Evolutionary conservation across 2,797 vertebrate genomes (phyloP).

Genomic region (Ctenosaura bakeri): DNA sequence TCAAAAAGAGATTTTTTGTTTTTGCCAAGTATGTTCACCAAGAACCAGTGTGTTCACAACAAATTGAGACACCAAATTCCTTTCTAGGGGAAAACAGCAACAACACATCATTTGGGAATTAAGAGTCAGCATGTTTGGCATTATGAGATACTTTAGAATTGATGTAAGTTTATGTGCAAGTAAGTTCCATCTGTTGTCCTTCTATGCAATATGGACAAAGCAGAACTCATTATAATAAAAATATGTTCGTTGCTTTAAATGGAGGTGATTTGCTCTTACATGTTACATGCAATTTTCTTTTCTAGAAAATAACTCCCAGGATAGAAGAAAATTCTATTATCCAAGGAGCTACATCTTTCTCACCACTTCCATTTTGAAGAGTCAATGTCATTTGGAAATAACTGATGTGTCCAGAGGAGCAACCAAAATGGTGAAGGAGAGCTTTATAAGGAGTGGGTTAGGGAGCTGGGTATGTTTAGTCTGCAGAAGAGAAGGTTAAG

Average conservation of each 20-base stretch:
- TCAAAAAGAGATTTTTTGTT: background rate
- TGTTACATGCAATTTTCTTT: background rate
- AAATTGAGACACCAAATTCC: background rate
- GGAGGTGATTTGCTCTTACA: background rate
- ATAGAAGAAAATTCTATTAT: background rate
- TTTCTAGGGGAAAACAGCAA: background rate
- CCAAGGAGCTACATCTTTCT: background rate
- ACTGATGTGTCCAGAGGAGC: background rate
- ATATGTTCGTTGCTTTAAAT: background rate
- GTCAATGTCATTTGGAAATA: background rate
- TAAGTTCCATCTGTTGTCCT: constrained; percentile 2
- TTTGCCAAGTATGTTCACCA: background rate
- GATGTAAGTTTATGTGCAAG: background rate
- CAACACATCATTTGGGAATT: constrained; percentile 8
- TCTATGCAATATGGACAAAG: background rate
- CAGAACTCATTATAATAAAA: background rate
- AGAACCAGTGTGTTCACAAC: background rate
- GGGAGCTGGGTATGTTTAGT: too few relatives aligned
- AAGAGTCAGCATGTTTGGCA: background rate
- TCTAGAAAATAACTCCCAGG: background rate
- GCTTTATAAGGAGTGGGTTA: too few relatives aligned
- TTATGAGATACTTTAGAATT: constrained; percentile 1
- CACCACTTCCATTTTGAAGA: background rate
- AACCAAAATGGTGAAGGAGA: too few relatives aligned
- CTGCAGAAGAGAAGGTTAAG: too few relatives aligned